Conservation (phyloP, 2,888 invertebrate genomes). For the Eueremaeus valkanovi region DNA sequence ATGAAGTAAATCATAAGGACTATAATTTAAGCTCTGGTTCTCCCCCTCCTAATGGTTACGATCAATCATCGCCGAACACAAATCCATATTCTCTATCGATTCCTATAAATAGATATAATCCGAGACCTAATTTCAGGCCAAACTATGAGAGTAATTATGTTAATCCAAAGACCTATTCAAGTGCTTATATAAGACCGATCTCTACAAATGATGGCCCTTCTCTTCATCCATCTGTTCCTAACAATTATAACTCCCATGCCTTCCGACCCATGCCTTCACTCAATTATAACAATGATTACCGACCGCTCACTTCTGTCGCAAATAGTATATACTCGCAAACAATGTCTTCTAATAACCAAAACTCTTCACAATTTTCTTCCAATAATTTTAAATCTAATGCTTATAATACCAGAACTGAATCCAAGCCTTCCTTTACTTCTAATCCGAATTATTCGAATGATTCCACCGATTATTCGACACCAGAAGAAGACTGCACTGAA, state of each 20-base stretch:
- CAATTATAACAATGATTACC: not conserved
- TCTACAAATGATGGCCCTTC: not conserved
- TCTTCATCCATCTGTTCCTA: not conserved
- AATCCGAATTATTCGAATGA: not conserved
- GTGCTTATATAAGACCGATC: not conserved
- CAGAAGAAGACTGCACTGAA: constrained; percentile 16
- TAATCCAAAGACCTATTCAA: not conserved
- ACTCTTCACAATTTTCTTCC: not conserved
- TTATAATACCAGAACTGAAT: not conserved
- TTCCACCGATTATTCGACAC: not conserved
- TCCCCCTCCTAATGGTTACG: too few species aligned
- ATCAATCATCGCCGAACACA: too few species aligned
- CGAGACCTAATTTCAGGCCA: not conserved
- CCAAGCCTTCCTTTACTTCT: not conserved
- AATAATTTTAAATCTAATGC: not conserved
- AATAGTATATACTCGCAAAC: not conserved
- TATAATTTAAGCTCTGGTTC: too few species aligned
- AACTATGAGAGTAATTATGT: not conserved
- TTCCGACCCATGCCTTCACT: not conserved
- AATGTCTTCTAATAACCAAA: not conserved
- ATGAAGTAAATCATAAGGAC: too few species aligned
- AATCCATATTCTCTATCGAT: too few species aligned
- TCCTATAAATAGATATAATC: too few species aligned
- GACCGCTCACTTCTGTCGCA: not conserved
- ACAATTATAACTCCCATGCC: not conserved